Conservation (phyloP, 2,797 vertebrate genomes). For the Argyrosomus regius region DNA sequence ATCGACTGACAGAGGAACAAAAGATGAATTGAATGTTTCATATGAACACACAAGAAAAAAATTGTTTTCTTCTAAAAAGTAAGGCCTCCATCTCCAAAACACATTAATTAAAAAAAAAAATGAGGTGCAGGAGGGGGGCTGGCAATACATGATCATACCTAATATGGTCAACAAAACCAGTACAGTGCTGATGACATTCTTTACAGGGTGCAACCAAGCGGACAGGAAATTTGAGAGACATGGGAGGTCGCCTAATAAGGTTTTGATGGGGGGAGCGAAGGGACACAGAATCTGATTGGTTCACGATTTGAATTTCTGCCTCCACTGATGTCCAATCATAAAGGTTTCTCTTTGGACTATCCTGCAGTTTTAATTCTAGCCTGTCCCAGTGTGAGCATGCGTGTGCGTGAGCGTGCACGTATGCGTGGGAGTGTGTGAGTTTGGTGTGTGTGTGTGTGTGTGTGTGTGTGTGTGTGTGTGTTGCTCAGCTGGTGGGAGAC, state of each 20-base stretch:
- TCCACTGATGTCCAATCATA: constrained; percentile 77
- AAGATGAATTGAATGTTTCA: not conserved
- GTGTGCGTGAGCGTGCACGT: constrained; percentile 24
- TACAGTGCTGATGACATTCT: constrained; percentile 77
- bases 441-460: constrained; percentile 16
- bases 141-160: constrained; percentile 76
- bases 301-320: constrained; percentile 82
- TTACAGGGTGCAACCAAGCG: constrained; percentile 65
- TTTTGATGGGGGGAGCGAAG: constrained; percentile 70
- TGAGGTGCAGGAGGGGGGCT: constrained; percentile 53
- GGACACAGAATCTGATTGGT: constrained; percentile 79
- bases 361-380: constrained; percentile 73
- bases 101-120: constrained; percentile 55
- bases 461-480: constrained; percentile 27
- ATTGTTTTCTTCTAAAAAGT: constrained; percentile 29
- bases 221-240: constrained; percentile 81
- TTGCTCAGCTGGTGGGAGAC: constrained; percentile 78
- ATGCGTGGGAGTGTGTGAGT: constrained; percentile 9
- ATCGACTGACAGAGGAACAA: not conserved
- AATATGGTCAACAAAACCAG: constrained; percentile 87
- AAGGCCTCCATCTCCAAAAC: constrained; percentile 67
- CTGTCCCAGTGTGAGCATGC: constrained; percentile 37
- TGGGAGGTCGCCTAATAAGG: constrained; percentile 80
- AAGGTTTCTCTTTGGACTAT: constrained; percentile 63
- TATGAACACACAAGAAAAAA: constrained; percentile 14